Conservation (phyloP, 1,140 invertebrate genomes). For the Sipha flava region DNA sequence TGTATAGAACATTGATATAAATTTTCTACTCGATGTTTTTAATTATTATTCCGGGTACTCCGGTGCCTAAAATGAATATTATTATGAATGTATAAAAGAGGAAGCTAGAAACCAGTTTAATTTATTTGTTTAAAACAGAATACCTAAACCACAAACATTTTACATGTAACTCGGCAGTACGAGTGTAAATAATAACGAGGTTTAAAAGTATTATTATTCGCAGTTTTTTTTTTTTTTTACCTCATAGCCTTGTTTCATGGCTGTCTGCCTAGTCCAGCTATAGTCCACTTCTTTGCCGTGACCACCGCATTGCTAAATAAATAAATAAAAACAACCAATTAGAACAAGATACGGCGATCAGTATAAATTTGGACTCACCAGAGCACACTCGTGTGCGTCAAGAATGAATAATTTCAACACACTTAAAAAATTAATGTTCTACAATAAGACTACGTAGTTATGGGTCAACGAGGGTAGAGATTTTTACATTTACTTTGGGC, state of each 20-base stretch:
- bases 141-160: not conserved
- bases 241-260: conserved; percentile 51
- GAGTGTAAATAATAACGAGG: not conserved
- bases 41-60: too few relatives aligned
- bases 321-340: conserved; percentile 9
- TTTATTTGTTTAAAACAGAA: not conserved
- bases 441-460: too few relatives aligned
- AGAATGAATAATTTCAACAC: not conserved
- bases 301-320: conserved; percentile 50
- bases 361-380: not conserved
- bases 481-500: too few relatives aligned
- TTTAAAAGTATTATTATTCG: not conserved
- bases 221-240: conserved; percentile 34
- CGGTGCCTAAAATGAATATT: not conserved
- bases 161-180: not conserved
- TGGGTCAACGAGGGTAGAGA: too few relatives aligned
- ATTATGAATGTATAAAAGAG: not conserved
- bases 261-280: conserved; percentile 45
- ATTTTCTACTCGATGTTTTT: too few relatives aligned
- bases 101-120: not conserved
- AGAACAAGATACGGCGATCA: not conserved
- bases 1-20: too few relatives aligned
- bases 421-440: too few relatives aligned
- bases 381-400: not conserved
- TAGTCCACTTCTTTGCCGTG: conserved; percentile 52